phyloP scores from a whole-genome alignment of 2,888 invertebrate species.

The Therioaphis trifolii region DNA sequence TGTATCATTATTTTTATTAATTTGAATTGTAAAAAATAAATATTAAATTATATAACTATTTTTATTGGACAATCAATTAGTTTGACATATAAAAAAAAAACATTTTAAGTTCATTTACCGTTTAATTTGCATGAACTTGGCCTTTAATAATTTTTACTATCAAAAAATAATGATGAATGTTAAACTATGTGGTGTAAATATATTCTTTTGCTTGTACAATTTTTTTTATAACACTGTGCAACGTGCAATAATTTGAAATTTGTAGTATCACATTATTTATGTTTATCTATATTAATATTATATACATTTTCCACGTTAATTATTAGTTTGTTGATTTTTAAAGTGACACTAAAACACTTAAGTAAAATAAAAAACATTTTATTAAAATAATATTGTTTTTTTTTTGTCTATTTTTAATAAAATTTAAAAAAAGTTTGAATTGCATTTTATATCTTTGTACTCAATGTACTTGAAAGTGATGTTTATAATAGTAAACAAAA shows the following conservation, averaged over 20 bases:
- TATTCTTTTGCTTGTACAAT: constrained; percentile 54
- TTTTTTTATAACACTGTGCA: constrained; percentile 53
- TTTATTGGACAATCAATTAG: constrained; percentile 56
- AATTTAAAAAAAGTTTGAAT: not conserved
- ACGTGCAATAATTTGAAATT: constrained; percentile 49
- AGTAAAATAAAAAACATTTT: constrained; percentile 41
- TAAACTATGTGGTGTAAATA: constrained; percentile 43
- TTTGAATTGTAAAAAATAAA: constrained; percentile 29
- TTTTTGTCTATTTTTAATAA: not conserved
- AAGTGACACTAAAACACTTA: constrained; percentile 48
- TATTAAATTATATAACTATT: constrained; percentile 38
- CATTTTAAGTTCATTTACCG: not conserved
- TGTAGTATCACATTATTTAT: constrained; percentile 46
- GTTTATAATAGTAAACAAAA: not conserved
- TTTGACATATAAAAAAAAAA: constrained; percentile 27
- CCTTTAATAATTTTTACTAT: constrained; percentile 28
- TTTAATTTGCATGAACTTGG: constrained; percentile 53
- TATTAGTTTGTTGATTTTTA: constrained; percentile 57
- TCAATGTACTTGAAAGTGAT: not conserved
- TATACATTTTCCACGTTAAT: constrained; percentile 43
- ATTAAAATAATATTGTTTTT: constrained; percentile 31
- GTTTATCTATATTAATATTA: constrained; percentile 54
- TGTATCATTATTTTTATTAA: constrained; percentile 22
- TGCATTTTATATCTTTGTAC: too few relatives aligned
- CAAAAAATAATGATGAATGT: constrained; percentile 34